Evolutionary conservation across 2,113 vertebrate genomes (phyloP), one percentile per base, ranked within the genome.

Genomic region (Tachuris rubrigastra): DNA sequence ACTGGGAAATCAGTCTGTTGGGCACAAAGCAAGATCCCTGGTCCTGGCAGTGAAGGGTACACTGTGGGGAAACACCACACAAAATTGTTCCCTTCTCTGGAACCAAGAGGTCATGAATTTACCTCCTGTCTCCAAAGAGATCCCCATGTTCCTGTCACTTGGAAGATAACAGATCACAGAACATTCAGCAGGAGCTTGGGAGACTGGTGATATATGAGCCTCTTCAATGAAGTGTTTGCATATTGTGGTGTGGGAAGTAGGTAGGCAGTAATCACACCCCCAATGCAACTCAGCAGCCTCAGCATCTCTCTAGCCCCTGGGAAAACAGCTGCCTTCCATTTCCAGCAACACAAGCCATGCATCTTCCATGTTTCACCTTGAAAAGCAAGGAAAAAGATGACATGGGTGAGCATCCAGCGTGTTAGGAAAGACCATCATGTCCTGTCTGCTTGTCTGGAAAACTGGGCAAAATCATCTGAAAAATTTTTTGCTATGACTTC

Each of bases 371-470:
- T 47, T 52, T 16, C 46, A 37, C 17, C 9, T 25, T 18, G 53
- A 24, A 80, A 82, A 78, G 24, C 21, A 41, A 27, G 24, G 65
- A 12, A n/a, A 52, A 62, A 67, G 30, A 23, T 18, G 12, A 16
- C 1, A 5, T 4, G 9, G 9, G 0, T 10, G 33, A 91, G 46
- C 78, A 41, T 27, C 44, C 0, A 0, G 23, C 4, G 0, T 5
- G 3, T 10, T 6, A 35, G 56, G 37, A 78, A 33, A 65, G 35
- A 50, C 31, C 17, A 2, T 8, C 19, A 7, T 21, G 25, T 55
- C 50, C 33, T 44, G 20, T 25, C 41, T 47, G 2, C 66, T 50
- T 27, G 41, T 74, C 73, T 39, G 37, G 30, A 62, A 69, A 80
- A 39, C 62, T 44, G 46, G 52, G 41, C 21, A 81, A 35, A 91